These are phyloP conservation scores for Macrobrachium rosenbergii DNA, from an alignment of 1,140 invertebrate species.

Conservation along the genomic window DNA sequence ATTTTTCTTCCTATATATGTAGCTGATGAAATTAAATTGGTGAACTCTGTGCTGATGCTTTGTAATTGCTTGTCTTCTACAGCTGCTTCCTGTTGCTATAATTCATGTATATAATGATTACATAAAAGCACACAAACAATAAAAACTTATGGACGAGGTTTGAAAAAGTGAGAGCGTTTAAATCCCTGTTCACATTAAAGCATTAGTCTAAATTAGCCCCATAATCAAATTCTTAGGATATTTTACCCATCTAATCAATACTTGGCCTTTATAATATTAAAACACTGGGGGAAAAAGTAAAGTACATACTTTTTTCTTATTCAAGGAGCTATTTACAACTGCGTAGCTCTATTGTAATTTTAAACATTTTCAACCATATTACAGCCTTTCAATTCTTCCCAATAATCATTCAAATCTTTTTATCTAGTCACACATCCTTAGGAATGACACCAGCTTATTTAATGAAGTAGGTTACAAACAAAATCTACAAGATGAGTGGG, in stretches of 20 bases:
- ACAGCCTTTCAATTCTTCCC: no score
- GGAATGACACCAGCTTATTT: no score
- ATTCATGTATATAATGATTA: background rate
- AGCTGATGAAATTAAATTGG: slow-evolving; percentile 32
- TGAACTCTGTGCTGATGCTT: background rate
- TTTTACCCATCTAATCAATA: background rate
- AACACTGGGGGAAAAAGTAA: no score
- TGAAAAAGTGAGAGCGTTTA: slow-evolving; percentile 20
- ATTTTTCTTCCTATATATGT: slow-evolving; percentile 6
- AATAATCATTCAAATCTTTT: no score
- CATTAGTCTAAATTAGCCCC: slow-evolving; percentile 19
- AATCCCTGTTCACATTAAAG: slow-evolving; percentile 2
- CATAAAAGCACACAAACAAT: background rate
- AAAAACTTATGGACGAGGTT: slow-evolving; percentile 34
- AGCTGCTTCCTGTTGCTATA: slow-evolving; percentile 14
- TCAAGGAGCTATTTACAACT: no score
- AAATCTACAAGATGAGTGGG: no score
- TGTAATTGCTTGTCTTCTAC: slow-evolving; percentile 22
- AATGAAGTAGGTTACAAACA: no score
- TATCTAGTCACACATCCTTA: no score
- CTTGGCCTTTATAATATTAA: no score
- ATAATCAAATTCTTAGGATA: slow-evolving; percentile 11
- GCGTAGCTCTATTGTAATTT: no score
- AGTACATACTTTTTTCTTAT: no score
- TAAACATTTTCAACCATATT: no score